Percentiles rank a stretch among this genome's conserved stretches.
These are phyloP conservation scores for Phoxinus dragarum DNA, from an alignment of 2,797 vertebrate species.

Conservation along the genomic window DNA sequence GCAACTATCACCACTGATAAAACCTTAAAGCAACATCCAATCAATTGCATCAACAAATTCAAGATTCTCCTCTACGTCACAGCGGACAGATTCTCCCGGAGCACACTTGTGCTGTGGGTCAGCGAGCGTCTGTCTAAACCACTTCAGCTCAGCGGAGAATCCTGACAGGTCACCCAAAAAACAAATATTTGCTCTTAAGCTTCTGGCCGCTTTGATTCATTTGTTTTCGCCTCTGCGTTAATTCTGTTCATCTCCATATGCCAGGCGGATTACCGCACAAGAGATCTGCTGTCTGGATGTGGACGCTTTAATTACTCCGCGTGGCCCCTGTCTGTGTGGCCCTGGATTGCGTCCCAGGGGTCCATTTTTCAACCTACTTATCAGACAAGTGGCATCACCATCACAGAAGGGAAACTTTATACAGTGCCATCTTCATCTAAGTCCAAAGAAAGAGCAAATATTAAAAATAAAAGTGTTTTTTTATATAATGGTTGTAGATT, in stretches of 20 bases:
- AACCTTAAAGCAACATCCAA: background rate
- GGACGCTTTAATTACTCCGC: slow-evolving; percentile 77
- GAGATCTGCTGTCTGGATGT: slow-evolving; percentile 74
- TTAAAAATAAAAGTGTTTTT: background rate
- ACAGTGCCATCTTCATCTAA: background rate
- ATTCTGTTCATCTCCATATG: slow-evolving; percentile 83
- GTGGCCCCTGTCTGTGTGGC: slow-evolving; percentile 68
- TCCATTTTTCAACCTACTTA: slow-evolving; percentile 61
- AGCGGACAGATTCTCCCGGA: background rate
- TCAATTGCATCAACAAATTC: background rate
- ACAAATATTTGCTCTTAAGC: slow-evolving; percentile 67
- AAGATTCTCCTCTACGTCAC: background rate
- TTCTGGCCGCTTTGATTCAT: slow-evolving; percentile 72
- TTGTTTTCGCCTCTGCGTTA: slow-evolving; percentile 77
- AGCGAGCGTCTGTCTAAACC: slow-evolving; percentile 13
- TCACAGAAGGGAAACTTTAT: slow-evolving; percentile 10
- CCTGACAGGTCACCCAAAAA: slow-evolving; percentile 63
- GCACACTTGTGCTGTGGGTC: background rate
- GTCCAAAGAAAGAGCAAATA: slow-evolving; percentile 11
- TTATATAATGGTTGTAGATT: background rate
- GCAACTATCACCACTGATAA: background rate
- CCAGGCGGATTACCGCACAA: slow-evolving; percentile 78
- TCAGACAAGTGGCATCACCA: slow-evolving; percentile 37
- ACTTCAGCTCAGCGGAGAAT: slow-evolving; percentile 63
- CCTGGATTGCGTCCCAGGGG: slow-evolving; percentile 69